phyloP scores from a whole-genome alignment of 37 sponge, comb jelly and placozoan species.

The Oopsacas minuta region DNA sequence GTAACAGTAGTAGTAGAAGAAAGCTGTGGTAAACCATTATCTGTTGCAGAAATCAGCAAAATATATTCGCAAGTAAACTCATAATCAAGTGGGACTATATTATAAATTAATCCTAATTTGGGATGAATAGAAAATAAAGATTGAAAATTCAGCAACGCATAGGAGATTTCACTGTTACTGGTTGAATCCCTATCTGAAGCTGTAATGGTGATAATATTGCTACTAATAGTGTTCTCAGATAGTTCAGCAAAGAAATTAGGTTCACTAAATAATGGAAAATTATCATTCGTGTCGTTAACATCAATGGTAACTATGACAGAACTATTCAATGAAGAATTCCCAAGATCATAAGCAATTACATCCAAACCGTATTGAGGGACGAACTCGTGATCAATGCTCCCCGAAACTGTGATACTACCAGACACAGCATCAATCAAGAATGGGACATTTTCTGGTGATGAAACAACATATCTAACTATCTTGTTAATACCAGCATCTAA shows the following conservation, averaged over 20 bases:
- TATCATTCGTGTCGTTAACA: neutral
- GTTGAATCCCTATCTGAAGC: constrained; percentile 15
- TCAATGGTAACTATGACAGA: neutral
- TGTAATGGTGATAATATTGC: neutral
- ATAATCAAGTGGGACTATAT: neutral
- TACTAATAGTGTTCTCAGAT: neutral
- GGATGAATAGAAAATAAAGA: neutral
- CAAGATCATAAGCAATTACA: neutral
- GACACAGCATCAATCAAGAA: neutral
- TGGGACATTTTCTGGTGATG: neutral
- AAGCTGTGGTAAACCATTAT: neutral
- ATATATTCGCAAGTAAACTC: neutral
- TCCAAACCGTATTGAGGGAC: neutral
- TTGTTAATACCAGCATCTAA: neutral
- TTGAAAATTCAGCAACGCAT: neutral
- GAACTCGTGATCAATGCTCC: neutral
- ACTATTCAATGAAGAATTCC: neutral
- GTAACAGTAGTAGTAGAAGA: neutral
- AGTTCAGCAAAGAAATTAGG: neutral
- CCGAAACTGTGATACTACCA: neutral
- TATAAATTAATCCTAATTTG: neutral
- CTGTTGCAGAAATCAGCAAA: neutral
- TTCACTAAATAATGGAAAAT: neutral
- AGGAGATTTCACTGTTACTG: neutral
- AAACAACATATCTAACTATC: neutral